Evolutionary conservation across 2,797 vertebrate species (phyloP), one percentile per base, ranked within the genome.

Genomic region (Carcharodon carcharias): DNA sequence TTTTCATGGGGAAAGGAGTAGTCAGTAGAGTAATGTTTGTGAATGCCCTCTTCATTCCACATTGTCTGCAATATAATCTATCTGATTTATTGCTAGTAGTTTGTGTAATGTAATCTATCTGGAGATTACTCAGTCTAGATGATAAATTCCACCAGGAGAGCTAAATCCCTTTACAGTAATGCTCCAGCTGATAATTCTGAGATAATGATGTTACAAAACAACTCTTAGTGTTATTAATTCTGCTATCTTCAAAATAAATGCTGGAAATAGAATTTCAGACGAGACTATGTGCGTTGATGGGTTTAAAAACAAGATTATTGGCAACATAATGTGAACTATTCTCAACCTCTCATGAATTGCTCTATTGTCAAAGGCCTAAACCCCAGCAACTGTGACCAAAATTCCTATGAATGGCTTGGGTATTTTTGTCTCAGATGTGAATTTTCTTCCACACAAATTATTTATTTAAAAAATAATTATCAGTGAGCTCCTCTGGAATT

Each of bases 221-320:
- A 97, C 96, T 97, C 96, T 96, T 96, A 96, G 96, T 85, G 95
- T 96, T 97, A 97, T 97, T 97, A 97, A 96, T 96, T 97, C 97
- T 97, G 97, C 97, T 96, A 97, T 97, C 97, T 97, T 97, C 96
- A 97, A 96, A 97, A 97, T 97, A 97, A 97, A 97, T 97, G 97
- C 96, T 97, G 96, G 56, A 97, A 97, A 97, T 96, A 97, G 97
- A 97, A 96, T 96, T 97, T 80, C 96, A 96, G 73, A 96, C 97
- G 97, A 98, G 97, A 98, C 98, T 97, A 97, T 97, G 97, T 97
- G 97, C 98, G 97, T 97, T 97, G 96, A 96, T 96, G 97, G 97
- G 96, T 97, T 98, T 98, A 98, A 97, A 97, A 96, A 96, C 97
- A 97, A 94, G 97, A 97, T 97, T 97, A 95, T 69, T 56, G 93